Evolutionary conservation across 2,113 vertebrate genomes (phyloP).

Genomic region (Carettochelys insculpta): DNA sequence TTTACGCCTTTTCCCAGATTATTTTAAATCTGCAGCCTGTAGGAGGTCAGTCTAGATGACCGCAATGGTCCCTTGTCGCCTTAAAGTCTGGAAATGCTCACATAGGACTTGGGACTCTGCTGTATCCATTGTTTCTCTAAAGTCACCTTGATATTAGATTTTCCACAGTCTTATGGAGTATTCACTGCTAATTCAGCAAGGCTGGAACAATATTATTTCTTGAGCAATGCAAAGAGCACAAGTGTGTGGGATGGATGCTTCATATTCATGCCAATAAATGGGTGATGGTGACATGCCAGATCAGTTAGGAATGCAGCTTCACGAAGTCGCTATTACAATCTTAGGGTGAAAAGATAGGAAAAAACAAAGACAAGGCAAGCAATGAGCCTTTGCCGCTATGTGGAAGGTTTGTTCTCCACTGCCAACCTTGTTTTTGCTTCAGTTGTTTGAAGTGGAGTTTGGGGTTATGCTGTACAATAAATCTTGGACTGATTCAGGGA

Average conservation of each 20-base stretch:
- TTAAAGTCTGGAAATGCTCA: not conserved
- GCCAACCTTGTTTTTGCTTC: not conserved
- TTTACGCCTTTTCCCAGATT: no score
- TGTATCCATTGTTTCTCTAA: not conserved
- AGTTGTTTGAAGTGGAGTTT: not conserved
- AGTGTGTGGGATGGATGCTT: not conserved
- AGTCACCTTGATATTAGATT: not conserved
- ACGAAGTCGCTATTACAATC: not conserved
- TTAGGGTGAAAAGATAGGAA: not conserved
- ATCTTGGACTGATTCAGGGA: not conserved
- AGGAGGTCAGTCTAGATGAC: not conserved
- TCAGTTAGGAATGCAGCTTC: not conserved
- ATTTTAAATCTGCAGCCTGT: not conserved
- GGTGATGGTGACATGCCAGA: not conserved
- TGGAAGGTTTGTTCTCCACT: not conserved
- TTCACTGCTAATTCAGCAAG: not conserved
- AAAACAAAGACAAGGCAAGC: no score
- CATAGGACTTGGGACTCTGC: not conserved
- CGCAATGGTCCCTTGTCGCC: not conserved
- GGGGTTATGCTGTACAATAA: not conserved
- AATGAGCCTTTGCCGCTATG: no score
- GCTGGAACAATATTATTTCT: not conserved
- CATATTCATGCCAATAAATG: not conserved
- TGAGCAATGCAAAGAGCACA: not conserved
- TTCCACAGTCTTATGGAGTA: rapidly evolving